These are phyloP conservation scores for Chaetodon auriga DNA, from an alignment of 2,113 vertebrate genomes.

Conservation along the genomic window DNA sequence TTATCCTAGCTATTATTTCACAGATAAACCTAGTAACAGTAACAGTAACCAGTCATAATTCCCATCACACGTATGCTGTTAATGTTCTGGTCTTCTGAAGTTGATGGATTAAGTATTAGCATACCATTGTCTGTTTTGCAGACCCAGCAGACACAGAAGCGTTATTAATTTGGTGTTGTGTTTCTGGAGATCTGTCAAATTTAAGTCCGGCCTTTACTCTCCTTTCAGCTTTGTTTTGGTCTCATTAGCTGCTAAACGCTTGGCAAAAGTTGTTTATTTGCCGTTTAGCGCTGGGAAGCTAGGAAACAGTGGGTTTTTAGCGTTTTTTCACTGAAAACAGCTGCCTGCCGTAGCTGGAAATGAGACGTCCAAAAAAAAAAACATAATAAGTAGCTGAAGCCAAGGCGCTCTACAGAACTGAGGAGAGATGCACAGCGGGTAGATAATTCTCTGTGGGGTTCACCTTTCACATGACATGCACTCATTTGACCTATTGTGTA, in stretches of 20 bases:
- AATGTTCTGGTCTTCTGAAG: background rate
- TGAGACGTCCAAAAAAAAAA: background rate
- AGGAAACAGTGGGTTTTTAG: too few relatives aligned
- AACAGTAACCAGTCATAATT: too few relatives aligned
- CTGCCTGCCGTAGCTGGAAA: background rate
- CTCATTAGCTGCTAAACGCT: background rate
- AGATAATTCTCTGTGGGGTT: background rate
- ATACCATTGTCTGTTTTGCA: background rate
- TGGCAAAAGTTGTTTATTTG: background rate
- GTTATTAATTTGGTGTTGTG: background rate
- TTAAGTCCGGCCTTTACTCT: background rate
- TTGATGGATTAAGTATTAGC: background rate
- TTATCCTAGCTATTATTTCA: too few relatives aligned
- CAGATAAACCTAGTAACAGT: too few relatives aligned
- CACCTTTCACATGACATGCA: background rate
- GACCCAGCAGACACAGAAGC: background rate
- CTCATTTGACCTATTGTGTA: background rate
- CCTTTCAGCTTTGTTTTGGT: background rate
- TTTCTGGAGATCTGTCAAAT: too few relatives aligned
- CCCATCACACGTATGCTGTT: too few relatives aligned
- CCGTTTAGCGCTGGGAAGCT: too few relatives aligned
- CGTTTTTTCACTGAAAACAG: background rate
- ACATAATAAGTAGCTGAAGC: background rate
- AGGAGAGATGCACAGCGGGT: background rate
- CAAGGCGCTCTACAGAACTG: background rate